Conservation (phyloP, 2,797 vertebrate genomes). For the Huso huso region DNA sequence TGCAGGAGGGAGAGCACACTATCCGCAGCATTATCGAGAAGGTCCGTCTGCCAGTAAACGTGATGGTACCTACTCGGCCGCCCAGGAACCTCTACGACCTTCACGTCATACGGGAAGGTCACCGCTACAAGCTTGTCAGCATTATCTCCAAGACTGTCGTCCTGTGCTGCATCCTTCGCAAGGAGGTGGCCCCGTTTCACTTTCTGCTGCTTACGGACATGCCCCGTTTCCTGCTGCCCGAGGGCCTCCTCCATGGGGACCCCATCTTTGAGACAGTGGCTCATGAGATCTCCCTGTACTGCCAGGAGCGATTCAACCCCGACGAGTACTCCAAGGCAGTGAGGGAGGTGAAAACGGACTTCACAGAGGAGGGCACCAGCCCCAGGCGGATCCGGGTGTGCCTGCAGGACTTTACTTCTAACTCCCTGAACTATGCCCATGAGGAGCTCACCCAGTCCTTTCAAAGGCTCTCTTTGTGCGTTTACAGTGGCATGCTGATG, state of each 20-base stretch:
- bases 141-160: conserved; percentile 97
- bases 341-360: conserved; percentile 78
- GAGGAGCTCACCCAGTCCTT: conserved; percentile 64
- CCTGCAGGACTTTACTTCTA: conserved; percentile 47
- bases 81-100: conserved; percentile 87
- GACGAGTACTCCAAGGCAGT: conserved; percentile 90
- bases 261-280: conserved; percentile 74
- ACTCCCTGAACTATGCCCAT: conserved; percentile 36
- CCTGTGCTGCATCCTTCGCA: conserved; percentile 84
- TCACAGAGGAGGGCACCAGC: conserved; percentile 78
- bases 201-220: conserved; percentile 87
- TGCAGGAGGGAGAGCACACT: conserved; percentile 93
- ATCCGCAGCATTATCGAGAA: conserved; percentile 93
- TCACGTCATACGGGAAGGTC: conserved; percentile 86
- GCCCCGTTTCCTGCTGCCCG: conserved; percentile 84
- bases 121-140: conserved; percentile 93
- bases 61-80: conserved; percentile 81
- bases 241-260: conserved; percentile 63
- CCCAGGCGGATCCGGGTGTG: conserved; percentile 74
- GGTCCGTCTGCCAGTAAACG: conserved; percentile 87
- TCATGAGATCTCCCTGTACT: conserved; percentile 71
- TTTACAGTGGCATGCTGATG: conserved; percentile 45
- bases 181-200: conserved; percentile 80
- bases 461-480: conserved; percentile 67
- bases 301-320: conserved; percentile 79